phyloP scores from a whole-genome alignment of 2,888 invertebrate genomes.

The Portevinia maculata region DNA sequence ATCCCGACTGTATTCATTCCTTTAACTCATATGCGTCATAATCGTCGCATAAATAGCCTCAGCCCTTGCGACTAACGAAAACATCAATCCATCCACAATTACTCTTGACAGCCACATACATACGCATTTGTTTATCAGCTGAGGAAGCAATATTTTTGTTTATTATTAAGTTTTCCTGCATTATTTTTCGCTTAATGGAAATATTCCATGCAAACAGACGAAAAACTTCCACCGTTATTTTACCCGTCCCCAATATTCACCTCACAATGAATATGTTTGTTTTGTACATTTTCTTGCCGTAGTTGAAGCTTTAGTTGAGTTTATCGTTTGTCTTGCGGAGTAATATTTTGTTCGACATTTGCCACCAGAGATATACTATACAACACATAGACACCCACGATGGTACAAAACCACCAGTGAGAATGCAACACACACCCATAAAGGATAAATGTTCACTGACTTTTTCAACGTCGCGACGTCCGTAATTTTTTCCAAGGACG shows the following conservation, averaged over 20 bases:
- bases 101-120: slow-evolving; percentile 33
- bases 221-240: not conserved
- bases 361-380: slow-evolving; percentile 9
- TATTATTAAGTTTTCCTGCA: slow-evolving; percentile 36
- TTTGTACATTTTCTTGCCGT: slow-evolving; percentile 14
- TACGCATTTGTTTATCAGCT: slow-evolving; percentile 21
- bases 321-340: slow-evolving; percentile 22
- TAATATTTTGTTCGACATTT: slow-evolving; percentile 46
- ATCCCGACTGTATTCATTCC: not conserved
- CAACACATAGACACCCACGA: not conserved
- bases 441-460: slow-evolving; percentile 3
- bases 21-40: not conserved
- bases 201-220: slow-evolving; percentile 20
- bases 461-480: slow-evolving; percentile 4
- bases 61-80: not conserved
- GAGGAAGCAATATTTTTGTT: slow-evolving; percentile 38
- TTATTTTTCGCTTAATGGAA: slow-evolving; percentile 47
- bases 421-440: slow-evolving; percentile 18
- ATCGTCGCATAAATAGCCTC: not conserved
- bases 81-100: not conserved
- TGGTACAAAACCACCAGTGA: not conserved
- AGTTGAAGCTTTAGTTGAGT: not conserved
- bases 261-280: slow-evolving; percentile 20
- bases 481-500: slow-evolving; percentile 35
- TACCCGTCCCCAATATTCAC: not conserved